Evolutionary conservation across 2,888 invertebrate species (phyloP), one percentile per base, ranked within the genome.

Genomic region (Xanthia icteritia): DNA sequence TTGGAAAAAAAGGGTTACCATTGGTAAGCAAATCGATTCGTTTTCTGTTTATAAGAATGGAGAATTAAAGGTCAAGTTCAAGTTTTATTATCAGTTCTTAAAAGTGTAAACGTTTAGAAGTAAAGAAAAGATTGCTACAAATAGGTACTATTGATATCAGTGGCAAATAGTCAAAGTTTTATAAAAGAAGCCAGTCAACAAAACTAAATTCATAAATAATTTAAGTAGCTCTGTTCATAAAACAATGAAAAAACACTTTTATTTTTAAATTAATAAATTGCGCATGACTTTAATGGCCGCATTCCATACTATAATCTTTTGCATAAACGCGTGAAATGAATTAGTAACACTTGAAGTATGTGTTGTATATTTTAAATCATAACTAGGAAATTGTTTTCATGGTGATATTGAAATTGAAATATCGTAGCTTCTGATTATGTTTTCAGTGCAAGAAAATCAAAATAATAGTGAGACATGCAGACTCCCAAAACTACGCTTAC

Each of bases 331-430:
- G 73, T 85, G 65, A 74, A 85, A 83, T 83, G 13, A 69, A 83
- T 83, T 82, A 48, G 78, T 31, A n/a, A 74, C 78, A 69, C 64
- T 36, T 23, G 45, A 36, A 56, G 36, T 61, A 51, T 36, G 64
- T 82, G 68, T 77, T 82, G 58, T 74, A 74, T 74, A 66, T 77
- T 82, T 42, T 65, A 17, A 82, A 69, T 56, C 65, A 31, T 42
- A 72, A 66, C 71, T 66, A 54, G 23, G 68, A 77, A 74, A 82
- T 85, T 72, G 58, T 69, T 85, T 77, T 72, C 68, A 83, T 64
- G 77, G 70, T 68, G 13, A 23, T 64, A 51, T 73, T 84, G 15
- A 13, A 54, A 63, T 54, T 2, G 58, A 64, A 54, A 69, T 39
- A 72, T 54, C n/a, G 36, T 45, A 15, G 6, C 54, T 2, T 31